Conservation (phyloP, 1,140 invertebrate species). For the Mycetomoellerius zeteki region DNA sequence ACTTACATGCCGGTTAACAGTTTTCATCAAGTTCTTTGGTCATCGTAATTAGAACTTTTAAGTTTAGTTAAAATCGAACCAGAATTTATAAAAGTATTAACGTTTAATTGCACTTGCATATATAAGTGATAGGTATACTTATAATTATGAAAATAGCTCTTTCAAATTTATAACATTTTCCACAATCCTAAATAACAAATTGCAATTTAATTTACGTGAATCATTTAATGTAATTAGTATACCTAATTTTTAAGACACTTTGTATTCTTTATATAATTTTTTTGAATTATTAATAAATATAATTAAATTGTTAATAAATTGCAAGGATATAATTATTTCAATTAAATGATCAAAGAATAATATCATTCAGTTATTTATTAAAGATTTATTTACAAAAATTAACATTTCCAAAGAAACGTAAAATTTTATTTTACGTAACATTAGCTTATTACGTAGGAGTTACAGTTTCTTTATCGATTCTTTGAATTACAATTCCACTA, state of each 20-base stretch:
- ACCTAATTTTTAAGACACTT: no score
- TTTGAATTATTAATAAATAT: neutral
- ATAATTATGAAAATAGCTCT: neutral
- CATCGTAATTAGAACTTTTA: constrained; percentile 18
- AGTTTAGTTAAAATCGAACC: neutral
- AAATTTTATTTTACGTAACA: neutral
- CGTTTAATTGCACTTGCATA: neutral
- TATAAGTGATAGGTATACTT: neutral
- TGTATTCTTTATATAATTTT: neutral
- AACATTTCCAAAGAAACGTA: neutral
- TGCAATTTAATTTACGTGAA: neutral
- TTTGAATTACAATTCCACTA: neutral
- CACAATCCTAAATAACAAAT: neutral
- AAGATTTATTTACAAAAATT: neutral
- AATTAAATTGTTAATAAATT: neutral
- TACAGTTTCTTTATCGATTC: no score
- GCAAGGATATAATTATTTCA: neutral
- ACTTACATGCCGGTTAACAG: neutral
- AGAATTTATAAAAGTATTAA: constrained; percentile 6
- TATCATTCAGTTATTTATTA: neutral
- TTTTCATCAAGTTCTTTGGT: constrained; percentile 11
- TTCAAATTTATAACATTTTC: neutral
- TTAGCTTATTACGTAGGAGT: neutral
- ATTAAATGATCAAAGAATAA: constrained; percentile 3
- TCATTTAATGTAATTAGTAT: neutral